Percentiles rank a stretch among this genome's conserved stretches.
phyloP scores from a whole-genome alignment of 2,113 vertebrate genomes.

The Mesoclemmys tuberculata region DNA sequence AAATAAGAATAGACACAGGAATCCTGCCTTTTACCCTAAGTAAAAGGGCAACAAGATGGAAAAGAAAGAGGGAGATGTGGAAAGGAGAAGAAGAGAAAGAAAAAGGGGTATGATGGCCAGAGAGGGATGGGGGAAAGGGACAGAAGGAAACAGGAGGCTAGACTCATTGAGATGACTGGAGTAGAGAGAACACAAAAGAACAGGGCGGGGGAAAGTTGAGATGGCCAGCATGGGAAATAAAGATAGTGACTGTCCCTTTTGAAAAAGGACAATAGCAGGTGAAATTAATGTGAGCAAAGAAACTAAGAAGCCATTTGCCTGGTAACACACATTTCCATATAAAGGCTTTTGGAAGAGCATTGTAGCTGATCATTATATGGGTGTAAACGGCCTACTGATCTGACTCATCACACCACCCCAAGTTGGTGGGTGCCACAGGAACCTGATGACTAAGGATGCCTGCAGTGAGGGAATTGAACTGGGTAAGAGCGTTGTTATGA shows the following conservation, averaged over 20 bases:
- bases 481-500: not conserved
- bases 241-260: not conserved
- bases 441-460: not conserved
- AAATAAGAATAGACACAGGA: not conserved
- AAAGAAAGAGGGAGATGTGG: not conserved
- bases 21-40: rapidly evolving
- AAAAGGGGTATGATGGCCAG: not conserved
- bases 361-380: not conserved
- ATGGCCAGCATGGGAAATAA: not conserved
- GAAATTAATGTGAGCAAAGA: not conserved
- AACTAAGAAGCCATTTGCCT: not conserved
- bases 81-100: not conserved
- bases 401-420: not conserved
- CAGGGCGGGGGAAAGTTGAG: not conserved
- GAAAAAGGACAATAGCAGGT: not conserved
- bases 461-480: not conserved
- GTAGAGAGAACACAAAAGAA: rapidly evolving
- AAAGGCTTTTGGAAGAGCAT: not conserved
- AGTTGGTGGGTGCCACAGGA: not conserved
- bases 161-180: rapidly evolving
- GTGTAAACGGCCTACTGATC: not conserved
- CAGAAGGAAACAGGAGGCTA: not conserved
- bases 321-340: not conserved
- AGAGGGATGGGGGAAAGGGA: rapidly evolving
- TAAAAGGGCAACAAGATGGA: not conserved